These are phyloP conservation scores for Nymphalis c-album DNA, from an alignment of 2,888 invertebrate genomes.

Conservation along the genomic window DNA sequence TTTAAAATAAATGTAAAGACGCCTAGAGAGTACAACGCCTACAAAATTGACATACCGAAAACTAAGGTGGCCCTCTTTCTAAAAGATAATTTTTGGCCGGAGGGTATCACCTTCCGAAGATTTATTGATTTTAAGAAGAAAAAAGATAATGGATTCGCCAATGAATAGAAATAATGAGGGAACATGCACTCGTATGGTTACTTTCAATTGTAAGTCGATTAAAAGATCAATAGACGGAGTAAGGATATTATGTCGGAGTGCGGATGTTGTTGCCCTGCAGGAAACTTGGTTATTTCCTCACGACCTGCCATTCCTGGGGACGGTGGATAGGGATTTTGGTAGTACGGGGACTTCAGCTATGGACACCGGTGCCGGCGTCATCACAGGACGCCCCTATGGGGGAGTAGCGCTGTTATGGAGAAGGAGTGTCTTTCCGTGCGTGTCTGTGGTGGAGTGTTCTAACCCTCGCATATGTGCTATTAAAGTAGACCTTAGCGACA, in stretches of 20 bases:
- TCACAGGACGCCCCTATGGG: constrained; percentile 34
- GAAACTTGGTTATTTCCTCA: too few species aligned
- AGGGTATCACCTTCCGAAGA: too few species aligned
- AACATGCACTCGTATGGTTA: constrained; percentile 2
- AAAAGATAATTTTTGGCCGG: too few species aligned
- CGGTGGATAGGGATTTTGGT: constrained; percentile 2
- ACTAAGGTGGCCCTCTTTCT: too few species aligned
- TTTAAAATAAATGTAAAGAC: too few species aligned
- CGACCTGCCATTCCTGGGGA: neutral
- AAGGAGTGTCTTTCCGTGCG: constrained; percentile 2
- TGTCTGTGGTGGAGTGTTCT: constrained; percentile 4
- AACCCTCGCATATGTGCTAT: neutral
- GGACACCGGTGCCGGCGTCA: constrained; percentile 31
- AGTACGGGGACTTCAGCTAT: constrained; percentile 22
- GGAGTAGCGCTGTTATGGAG: constrained; percentile 28
- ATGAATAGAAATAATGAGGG: too few species aligned
- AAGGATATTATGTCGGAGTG: constrained; percentile 11
- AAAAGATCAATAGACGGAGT: constrained; percentile 28
- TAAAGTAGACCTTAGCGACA: neutral
- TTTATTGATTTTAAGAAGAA: too few species aligned
- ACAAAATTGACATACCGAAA: too few species aligned
- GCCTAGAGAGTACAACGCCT: too few species aligned
- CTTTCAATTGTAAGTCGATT: constrained; percentile 31
- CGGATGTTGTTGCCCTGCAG: too few species aligned
- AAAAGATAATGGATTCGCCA: too few species aligned